These are phyloP conservation scores for Microtus pennsylvanicus DNA, from an alignment of 2,113 vertebrate genomes.

Conservation along the genomic window DNA sequence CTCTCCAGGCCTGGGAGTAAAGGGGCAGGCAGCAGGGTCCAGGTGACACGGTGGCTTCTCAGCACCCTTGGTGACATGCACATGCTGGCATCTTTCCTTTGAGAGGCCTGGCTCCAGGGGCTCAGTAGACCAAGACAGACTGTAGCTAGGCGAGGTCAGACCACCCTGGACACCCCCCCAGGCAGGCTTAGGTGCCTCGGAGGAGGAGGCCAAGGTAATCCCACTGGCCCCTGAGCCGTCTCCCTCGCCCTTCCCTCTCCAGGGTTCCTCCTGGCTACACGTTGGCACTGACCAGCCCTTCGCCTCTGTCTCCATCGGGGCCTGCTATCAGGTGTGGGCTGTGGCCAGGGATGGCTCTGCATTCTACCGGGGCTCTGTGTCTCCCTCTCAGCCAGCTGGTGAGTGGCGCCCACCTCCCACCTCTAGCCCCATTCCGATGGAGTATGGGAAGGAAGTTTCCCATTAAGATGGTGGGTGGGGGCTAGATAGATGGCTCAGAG, in stretches of 20 bases:
- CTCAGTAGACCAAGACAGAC: background rate
- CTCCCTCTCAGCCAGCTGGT: slow-evolving; percentile 93
- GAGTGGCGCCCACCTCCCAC: background rate
- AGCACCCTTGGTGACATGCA: background rate
- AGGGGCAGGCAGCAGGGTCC: background rate
- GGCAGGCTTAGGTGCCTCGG: background rate
- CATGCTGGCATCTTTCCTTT: background rate
- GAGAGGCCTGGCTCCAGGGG: no score
- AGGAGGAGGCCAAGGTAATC: background rate
- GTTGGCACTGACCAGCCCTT: slow-evolving; percentile 98
- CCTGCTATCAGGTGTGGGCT: slow-evolving; percentile 95
- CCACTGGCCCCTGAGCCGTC: background rate
- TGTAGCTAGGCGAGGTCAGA: background rate
- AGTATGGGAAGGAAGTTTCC: no score
- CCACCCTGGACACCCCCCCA: background rate
- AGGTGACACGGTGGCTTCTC: rapidly evolving
- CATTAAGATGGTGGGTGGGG: background rate
- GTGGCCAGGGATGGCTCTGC: slow-evolving; percentile 95
- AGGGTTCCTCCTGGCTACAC: slow-evolving; percentile 98
- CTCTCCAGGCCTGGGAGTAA: rapidly evolving
- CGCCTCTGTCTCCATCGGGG: slow-evolving; percentile 93
- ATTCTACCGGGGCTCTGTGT: slow-evolving; percentile 96
- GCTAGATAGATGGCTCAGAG: no score
- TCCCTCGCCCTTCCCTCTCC: rapidly evolving
- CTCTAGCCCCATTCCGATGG: no score